Evolutionary conservation across 2,113 vertebrate species (phyloP).

Genomic region (Phaethon lepturus): DNA sequence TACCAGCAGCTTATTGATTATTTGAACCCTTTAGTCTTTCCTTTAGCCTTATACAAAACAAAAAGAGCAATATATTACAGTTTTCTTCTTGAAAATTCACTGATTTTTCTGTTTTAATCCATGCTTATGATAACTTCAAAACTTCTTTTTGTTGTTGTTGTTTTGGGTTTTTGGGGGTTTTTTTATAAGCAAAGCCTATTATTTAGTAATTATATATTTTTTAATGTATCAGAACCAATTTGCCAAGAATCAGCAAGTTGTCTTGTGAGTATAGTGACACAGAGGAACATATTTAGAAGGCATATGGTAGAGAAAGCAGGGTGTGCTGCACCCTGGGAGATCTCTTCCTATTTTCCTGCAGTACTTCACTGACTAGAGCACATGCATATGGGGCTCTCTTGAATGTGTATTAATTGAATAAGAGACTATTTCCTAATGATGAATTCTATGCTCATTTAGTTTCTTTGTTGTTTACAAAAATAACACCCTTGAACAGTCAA

Average conservation of each 20-base stretch:
- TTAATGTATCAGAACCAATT: not conserved
- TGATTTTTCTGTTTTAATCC: not conserved
- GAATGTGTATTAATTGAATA: slow-evolving; percentile 49
- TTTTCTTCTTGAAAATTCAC: not conserved
- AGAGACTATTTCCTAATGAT: slow-evolving; percentile 39
- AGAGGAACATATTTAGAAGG: slow-evolving; percentile 59
- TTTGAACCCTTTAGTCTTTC: not conserved
- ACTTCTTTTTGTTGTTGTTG: not conserved
- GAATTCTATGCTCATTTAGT: slow-evolving; percentile 46
- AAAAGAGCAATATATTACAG: not conserved
- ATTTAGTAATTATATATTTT: not conserved
- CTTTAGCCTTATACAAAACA: not conserved
- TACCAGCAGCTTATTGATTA: not conserved
- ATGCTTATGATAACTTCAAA: not conserved
- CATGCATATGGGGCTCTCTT: slow-evolving; percentile 27
- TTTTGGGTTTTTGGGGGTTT: no score
- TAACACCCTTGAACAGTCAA: slow-evolving; percentile 46
- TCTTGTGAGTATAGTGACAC: not conserved
- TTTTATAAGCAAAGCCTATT: not conserved
- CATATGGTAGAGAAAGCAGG: slow-evolving; percentile 57
- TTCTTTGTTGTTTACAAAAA: slow-evolving; percentile 43
- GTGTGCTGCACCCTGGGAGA: slow-evolving; percentile 28
- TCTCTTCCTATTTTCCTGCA: slow-evolving; percentile 53
- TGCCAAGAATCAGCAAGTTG: slow-evolving; percentile 12
- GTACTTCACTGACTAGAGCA: slow-evolving; percentile 6